Percentiles rank a stretch among this genome's conserved stretches.
Conservation (phyloP, 2,797 vertebrate genomes). For the Podarcis lilfordi region DNA sequence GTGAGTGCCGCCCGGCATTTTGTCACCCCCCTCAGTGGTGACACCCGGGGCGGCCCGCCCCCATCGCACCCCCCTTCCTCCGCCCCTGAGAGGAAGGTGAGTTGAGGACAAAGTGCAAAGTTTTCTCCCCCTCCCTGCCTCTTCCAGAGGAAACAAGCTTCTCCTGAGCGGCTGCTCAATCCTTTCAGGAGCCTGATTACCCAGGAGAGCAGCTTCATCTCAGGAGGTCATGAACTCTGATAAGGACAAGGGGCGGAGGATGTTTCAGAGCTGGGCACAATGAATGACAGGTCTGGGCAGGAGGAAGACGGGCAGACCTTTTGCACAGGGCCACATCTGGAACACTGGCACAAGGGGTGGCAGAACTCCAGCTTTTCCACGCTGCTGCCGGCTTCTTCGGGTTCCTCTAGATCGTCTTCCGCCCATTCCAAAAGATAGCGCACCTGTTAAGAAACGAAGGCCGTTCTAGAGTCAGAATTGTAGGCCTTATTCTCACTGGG, state of each 20-base stretch:
- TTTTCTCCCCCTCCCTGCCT: not conserved
- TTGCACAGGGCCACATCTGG: conserved; percentile 87
- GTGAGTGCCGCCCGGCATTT: too few relatives aligned
- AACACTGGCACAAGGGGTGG: conserved; percentile 94
- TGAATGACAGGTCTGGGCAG: not conserved
- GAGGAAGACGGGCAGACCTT: conserved; percentile 79
- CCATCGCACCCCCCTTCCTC: too few relatives aligned
- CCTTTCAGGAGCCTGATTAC: conserved; percentile 11
- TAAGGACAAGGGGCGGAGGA: not conserved
- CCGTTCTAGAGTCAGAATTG: not conserved
- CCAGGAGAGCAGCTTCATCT: not conserved
- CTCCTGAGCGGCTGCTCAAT: not conserved
- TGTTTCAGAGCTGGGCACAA: not conserved
- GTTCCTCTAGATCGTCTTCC: conserved; percentile 89
- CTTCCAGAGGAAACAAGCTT: not conserved
- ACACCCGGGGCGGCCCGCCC: too few relatives aligned
- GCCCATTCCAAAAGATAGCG: conserved; percentile 95
- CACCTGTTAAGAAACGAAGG: conserved; percentile 79
- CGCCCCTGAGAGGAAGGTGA: not conserved
- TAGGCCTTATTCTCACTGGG: not conserved
- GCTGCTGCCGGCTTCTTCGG: conserved; percentile 63
- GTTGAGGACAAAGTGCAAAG: not conserved
- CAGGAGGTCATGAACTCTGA: conserved; percentile 11
- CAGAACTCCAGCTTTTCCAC: conserved; percentile 80
- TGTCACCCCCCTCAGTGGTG: too few relatives aligned